phyloP scores from a whole-genome alignment of 2,797 vertebrate species.

The Alcedo quadribrachys region DNA sequence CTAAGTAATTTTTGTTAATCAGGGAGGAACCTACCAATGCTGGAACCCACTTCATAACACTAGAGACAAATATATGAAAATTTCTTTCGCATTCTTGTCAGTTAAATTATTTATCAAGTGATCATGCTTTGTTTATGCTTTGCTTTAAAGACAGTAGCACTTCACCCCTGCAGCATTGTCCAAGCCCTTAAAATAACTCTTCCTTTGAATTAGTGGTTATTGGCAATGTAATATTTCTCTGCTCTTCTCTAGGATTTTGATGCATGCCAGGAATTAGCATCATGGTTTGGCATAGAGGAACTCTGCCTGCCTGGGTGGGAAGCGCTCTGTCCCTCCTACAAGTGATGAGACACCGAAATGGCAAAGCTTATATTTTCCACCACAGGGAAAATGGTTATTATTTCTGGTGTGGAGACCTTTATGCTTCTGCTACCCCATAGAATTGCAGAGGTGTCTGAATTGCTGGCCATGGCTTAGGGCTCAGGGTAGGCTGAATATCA shows the following conservation, averaged over 20 bases:
- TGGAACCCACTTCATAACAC: neutral
- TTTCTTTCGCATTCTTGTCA: conserved; percentile 26
- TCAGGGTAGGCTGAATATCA: neutral
- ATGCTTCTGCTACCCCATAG: neutral
- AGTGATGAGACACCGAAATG: too few species aligned
- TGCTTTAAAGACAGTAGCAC: conserved; percentile 17
- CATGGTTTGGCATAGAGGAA: neutral
- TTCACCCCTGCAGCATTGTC: neutral
- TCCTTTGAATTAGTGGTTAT: conserved; percentile 33
- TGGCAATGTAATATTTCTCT: neutral
- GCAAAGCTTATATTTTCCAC: neutral
- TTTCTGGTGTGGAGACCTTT: neutral
- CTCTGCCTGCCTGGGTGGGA: neutral
- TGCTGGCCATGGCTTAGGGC: fast-evolving
- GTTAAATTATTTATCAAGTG: conserved; percentile 54
- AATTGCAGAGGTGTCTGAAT: neutral
- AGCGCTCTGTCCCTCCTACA: neutral
- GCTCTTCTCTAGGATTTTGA: neutral
- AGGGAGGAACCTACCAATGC: conserved; percentile 15
- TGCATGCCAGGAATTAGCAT: neutral
- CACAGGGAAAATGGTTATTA: neutral
- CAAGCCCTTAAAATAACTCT: conserved; percentile 2
- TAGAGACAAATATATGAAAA: conserved; percentile 13
- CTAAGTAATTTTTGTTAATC: neutral
- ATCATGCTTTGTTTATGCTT: conserved; percentile 21